Conservation (phyloP, 1,140 invertebrate species). For the Bombus haemorrhoidalis region DNA sequence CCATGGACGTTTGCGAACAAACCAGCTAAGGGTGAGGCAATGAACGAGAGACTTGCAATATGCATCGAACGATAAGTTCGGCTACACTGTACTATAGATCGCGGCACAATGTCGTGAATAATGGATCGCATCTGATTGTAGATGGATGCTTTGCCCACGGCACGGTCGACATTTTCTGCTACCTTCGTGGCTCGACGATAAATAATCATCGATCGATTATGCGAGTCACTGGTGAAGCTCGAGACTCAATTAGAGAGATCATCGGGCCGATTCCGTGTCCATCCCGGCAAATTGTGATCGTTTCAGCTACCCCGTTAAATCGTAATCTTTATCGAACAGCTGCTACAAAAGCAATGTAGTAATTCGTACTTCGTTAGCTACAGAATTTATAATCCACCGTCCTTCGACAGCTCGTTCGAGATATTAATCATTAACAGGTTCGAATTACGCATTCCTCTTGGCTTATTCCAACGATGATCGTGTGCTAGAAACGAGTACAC, state of each 20-base stretch:
- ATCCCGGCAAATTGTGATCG: neutral
- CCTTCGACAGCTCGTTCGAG: conserved; percentile 10
- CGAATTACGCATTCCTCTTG: conserved; percentile 38
- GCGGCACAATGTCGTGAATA: conserved; percentile 50
- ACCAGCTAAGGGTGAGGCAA: neutral
- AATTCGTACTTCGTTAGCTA: neutral
- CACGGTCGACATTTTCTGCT: conserved; percentile 40
- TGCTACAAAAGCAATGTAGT: neutral
- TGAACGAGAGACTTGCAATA: neutral
- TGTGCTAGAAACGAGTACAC: neutral
- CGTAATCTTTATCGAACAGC: neutral
- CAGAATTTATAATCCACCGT: conserved; percentile 13
- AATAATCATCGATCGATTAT: conserved; percentile 43
- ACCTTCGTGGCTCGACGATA: conserved; percentile 39
- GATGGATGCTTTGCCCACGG: conserved; percentile 33
- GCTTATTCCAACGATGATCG: neutral
- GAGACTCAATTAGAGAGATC: conserved; percentile 48
- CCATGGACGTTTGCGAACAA: neutral
- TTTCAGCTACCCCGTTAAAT: neutral
- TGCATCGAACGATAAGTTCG: neutral
- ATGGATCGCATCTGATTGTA: conserved; percentile 44
- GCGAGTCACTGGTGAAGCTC: neutral
- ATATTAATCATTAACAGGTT: conserved; percentile 30
- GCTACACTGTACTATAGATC: conserved; percentile 18
- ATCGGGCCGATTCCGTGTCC: neutral